These are phyloP conservation scores for Cabera pusaria DNA, from an alignment of 2,888 invertebrate species.

Conservation along the genomic window DNA sequence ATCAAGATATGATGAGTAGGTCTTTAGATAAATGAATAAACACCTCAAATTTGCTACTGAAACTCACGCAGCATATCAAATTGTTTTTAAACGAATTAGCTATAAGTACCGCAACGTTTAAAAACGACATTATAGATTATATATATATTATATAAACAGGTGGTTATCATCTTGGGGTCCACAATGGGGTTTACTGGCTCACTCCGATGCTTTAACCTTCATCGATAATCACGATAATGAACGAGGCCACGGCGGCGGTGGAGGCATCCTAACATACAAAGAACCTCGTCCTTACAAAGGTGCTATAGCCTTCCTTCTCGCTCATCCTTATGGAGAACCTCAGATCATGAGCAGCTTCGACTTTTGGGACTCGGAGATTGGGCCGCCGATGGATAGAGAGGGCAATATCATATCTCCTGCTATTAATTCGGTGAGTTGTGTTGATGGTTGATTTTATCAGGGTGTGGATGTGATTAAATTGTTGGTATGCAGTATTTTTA, in stretches of 20 bases:
- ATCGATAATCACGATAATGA: constrained; percentile 94
- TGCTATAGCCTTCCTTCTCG: constrained; percentile 93
- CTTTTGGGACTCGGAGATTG: constrained; percentile 85
- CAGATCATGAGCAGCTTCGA: constrained; percentile 94
- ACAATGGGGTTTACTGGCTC: constrained; percentile 85
- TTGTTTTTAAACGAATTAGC: no score
- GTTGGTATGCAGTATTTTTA: no score
- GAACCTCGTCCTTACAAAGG: constrained; percentile 86
- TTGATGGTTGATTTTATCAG: no score
- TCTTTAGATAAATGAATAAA: no score
- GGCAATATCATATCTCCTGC: constrained; percentile 85
- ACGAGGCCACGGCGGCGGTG: constrained; percentile 84
- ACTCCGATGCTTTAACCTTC: constrained; percentile 85
- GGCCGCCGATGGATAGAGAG: constrained; percentile 86
- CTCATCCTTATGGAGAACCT: constrained; percentile 91
- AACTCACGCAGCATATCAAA: no score
- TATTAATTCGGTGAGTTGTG: constrained; percentile 83
- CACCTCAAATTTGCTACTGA: no score
- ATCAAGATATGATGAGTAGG: no score
- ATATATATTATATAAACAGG: no score
- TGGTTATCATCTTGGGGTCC: constrained; percentile 85
- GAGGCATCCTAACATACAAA: constrained; percentile 85
- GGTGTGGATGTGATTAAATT: no score
- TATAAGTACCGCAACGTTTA: no score
- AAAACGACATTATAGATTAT: no score